Evolutionary conservation across 2,113 vertebrate genomes (phyloP), one percentile per base, ranked within the genome.

Genomic region (Perccottus glenii): DNA sequence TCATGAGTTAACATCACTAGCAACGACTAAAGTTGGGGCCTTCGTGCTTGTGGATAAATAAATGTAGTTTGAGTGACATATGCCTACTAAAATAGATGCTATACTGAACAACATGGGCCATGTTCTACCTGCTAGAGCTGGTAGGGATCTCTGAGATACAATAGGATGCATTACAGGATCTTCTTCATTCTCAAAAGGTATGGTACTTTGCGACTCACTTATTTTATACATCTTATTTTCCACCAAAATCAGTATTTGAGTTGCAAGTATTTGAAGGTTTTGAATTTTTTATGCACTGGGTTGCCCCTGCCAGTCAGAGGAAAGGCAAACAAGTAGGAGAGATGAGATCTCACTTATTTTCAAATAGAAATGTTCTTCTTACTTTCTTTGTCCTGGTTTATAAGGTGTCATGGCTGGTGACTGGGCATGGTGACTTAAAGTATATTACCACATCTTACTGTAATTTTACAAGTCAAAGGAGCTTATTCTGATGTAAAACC

Each of bases 401-500:
- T 42, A 14, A 9, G n/a, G 38, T 42, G 55, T 6, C 16, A 32
- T 9, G 19, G 27, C 50, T 12, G 19, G 12, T 11, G 11, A 52
- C 42, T 43, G 42, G 7, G 10, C 40, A 43, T 19, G 38, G 15
- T 9, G 55, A 58, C 15, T 58, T 43, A 14, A 55, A 55, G 52
- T 55, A 58, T 58, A 52, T 58, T 45, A 50, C 27, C 14, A 62
- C 12, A 5, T 47, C 55, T 44, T 45, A 16, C 52, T 12, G n/a
- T 56, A 3, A 33, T 19, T 0, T 42, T 38, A 38, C 14, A 60
- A 73, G 51, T 67, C 50, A 12, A 61, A 65, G 9, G 57, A 68
- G 57, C 62, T 75, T 61, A 64, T 42, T 46, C 57, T 66, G 77
- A 83, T 77, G 73, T 15, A 46, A 10, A 52, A 60, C 11, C 9